phyloP scores from a whole-genome alignment of 2,888 invertebrate genomes.

The Kuschelorhynchus macadamiae region DNA sequence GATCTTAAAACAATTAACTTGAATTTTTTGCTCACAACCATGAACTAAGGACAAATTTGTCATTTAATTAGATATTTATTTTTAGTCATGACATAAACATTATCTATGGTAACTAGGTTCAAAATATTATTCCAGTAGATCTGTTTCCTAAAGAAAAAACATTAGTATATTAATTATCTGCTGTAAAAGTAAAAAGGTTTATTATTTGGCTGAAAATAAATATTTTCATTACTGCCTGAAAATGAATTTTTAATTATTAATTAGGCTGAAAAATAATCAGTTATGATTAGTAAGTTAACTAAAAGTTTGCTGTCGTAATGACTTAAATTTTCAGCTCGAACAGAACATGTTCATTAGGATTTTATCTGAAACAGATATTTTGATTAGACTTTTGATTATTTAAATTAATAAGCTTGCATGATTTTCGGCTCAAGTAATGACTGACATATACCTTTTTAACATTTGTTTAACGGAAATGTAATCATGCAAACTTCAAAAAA shows the following conservation, averaged over 20 bases:
- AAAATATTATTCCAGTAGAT: slow-evolving; percentile 22
- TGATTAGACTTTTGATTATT: slow-evolving; percentile 9
- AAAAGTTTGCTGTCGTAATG: slow-evolving; percentile 14
- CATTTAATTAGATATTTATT: neutral
- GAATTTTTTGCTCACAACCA: too few species aligned
- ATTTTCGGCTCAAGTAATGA: too few species aligned
- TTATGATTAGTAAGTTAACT: too few species aligned
- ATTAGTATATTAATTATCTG: slow-evolving; percentile 52
- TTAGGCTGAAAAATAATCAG: slow-evolving; percentile 42
- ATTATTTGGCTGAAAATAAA: slow-evolving; percentile 61
- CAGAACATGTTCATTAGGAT: slow-evolving; percentile 8
- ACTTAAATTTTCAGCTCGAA: slow-evolving; percentile 28
- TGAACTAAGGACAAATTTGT: too few species aligned
- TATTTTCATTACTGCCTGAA: slow-evolving; percentile 50
- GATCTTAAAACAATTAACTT: too few species aligned
- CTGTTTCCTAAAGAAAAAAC: slow-evolving; percentile 58
- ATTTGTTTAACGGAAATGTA: too few species aligned
- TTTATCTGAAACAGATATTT: slow-evolving; percentile 45
- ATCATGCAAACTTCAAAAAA: slow-evolving; percentile 2
- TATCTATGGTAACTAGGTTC: neutral
- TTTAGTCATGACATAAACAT: neutral
- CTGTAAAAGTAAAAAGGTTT: slow-evolving; percentile 62
- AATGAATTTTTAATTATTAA: slow-evolving; percentile 30
- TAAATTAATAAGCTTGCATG: too few species aligned
- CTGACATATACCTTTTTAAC: too few species aligned